Evolutionary conservation across 2,113 vertebrate genomes (phyloP).

Genomic region (Macroglossus sobrinus): DNA sequence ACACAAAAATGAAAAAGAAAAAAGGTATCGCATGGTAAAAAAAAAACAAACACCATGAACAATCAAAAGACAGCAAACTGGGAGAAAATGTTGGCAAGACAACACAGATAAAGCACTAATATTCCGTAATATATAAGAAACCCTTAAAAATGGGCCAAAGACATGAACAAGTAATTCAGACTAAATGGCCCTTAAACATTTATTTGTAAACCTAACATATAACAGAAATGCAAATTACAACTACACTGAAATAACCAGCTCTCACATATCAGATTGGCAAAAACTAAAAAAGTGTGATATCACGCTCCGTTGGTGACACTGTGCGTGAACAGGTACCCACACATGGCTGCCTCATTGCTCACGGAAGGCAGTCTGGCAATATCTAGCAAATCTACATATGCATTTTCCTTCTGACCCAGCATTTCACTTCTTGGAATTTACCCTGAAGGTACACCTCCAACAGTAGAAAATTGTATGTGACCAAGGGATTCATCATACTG

Average conservation of each 20-base stretch:
- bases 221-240: neutral
- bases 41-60: neutral
- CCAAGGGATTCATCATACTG: neutral
- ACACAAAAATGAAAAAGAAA: neutral
- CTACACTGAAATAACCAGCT: neutral
- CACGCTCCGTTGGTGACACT: rapidly evolving
- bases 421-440: neutral
- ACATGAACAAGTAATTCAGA: neutral
- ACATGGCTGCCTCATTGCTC: rapidly evolving
- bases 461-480: rapidly evolving
- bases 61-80: neutral
- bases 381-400: neutral
- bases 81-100: neutral
- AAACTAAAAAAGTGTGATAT: neutral
- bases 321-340: rapidly evolving
- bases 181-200: neutral
- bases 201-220: neutral
- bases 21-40: neutral
- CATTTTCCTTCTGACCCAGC: neutral
- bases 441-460: neutral
- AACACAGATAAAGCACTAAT: neutral
- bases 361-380: too few species aligned
- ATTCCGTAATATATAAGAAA: neutral
- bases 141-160: neutral
- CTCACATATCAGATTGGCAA: neutral